Base-by-base conservation (phyloP, 2,797 vertebrate species). In the Scolopax rusticola region DNA sequence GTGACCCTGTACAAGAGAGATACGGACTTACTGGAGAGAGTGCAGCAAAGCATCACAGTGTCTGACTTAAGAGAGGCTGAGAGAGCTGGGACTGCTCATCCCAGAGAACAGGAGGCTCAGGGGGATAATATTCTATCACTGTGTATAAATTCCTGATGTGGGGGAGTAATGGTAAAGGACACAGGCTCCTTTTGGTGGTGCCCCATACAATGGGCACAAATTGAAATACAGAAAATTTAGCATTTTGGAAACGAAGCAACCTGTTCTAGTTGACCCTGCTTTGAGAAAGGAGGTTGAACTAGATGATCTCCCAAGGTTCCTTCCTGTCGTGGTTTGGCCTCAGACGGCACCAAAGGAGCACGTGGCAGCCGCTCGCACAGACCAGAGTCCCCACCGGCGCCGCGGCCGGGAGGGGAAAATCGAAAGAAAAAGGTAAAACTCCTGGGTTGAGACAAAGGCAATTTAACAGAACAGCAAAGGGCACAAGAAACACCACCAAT, bases 71-170 rank as follows among this genome's bases (percentile, higher is more conserved):
- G 81, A 67, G 57, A 63, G 36, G 19, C 33, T 79, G 67, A 36
- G 56, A 28, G 67, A 36, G 56, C 60, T 80, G 45, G 41, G 25
- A 15, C 41, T 57, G 23, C 30, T 64, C 30, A 36, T 15, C 40
- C n/a, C 73, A 59, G 33, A 43, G 48, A 30, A 11, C 11, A 40
- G n/a, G 76, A 78, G 17, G 23, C 43, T 57, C 33, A 21, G 28
- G 18, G 43, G 11, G 24, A n/a, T 45, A 13, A n/a, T 45, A 13
- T 27, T 88, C 79, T n/a, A 8, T 56, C 27, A 20, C 14, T 57
- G n/a, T 63, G 17, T 54, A 16, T 75, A 51, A 75, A 27, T 33
- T 24, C 15, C 11, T 1, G 3, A 7, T 13, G 11, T 0, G 1
- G 30, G 17, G 9, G 20, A 56, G 8, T 27, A 33, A 7, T 24